A percentile compares a stretch with the other conserved stretches of the same genome.
Evolutionary conservation across 2,888 invertebrate genomes (phyloP).

Genomic region (Dastarcus helophoroides): DNA sequence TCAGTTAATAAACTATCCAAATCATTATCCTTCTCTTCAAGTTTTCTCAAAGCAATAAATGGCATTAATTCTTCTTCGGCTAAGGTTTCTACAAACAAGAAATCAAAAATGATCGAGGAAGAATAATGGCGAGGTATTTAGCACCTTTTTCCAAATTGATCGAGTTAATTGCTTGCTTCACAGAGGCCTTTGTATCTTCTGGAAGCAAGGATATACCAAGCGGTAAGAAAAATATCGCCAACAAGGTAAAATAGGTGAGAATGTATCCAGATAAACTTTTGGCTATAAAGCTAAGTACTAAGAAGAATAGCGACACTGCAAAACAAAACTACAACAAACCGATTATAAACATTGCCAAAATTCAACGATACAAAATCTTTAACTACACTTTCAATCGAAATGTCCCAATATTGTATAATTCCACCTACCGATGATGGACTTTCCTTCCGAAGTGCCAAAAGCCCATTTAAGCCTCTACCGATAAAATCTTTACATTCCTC

Average conservation of each 20-base stretch:
- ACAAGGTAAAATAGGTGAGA: slow-evolving; percentile 24
- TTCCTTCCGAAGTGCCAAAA: background rate
- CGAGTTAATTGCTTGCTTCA: slow-evolving; percentile 17
- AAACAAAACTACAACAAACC: slow-evolving; percentile 34
- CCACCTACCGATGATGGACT: slow-evolving; percentile 2
- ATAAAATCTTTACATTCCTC: background rate
- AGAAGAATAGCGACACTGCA: slow-evolving; percentile 27
- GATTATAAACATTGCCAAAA: slow-evolving; percentile 2
- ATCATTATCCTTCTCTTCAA: slow-evolving; percentile 25
- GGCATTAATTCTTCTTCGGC: slow-evolving; percentile 36
- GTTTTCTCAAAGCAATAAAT: slow-evolving; percentile 27
- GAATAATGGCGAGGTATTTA: slow-evolving; percentile 7
- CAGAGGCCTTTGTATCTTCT: slow-evolving; percentile 18
- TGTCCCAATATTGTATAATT: too few relatives aligned
- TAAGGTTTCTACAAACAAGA: slow-evolving; percentile 23
- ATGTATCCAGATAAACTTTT: slow-evolving; percentile 30
- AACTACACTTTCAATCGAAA: too few relatives aligned
- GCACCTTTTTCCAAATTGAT: slow-evolving; percentile 22
- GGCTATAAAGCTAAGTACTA: slow-evolving; percentile 29
- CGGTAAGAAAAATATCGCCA: slow-evolving; percentile 26
- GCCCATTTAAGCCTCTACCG: background rate
- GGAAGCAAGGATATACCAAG: slow-evolving; percentile 23
- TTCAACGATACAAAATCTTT: too few relatives aligned
- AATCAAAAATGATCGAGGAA: background rate
- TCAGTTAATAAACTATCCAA: slow-evolving; percentile 31